Conservation (phyloP, 1,140 invertebrate species). For the Anadara kagoshimensis region DNA sequence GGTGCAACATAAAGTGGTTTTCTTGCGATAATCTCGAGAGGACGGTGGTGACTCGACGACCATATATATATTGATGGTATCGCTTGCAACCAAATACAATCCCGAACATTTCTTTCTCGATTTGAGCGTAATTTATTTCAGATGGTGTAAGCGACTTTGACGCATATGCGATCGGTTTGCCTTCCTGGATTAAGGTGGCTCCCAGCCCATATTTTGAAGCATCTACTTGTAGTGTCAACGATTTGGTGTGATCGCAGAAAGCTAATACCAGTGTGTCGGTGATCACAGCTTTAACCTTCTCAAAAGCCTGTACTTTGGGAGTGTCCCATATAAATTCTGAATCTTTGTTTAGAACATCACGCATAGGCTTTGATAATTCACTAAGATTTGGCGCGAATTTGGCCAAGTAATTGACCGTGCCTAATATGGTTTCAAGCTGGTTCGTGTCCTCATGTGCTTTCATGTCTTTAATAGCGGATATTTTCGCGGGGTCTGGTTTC, state of each 20-base stretch:
- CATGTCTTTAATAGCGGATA: conserved; percentile 59
- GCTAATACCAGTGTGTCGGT: conserved; percentile 11
- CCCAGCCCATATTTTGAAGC: conserved; percentile 60
- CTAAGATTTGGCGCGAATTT: conserved; percentile 25
- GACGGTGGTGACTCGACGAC: conserved; percentile 44
- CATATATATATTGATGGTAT: conserved; percentile 76
- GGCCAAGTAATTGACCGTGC: conserved; percentile 29
- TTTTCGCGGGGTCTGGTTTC: conserved; percentile 64
- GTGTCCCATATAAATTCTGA: conserved; percentile 56
- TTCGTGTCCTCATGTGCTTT: conserved; percentile 1
- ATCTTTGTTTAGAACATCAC: conserved; percentile 1
- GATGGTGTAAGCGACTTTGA: conserved; percentile 35
- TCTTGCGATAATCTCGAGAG: conserved; percentile 43
- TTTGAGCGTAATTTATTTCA: conserved; percentile 70
- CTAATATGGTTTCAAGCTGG: conserved; percentile 12
- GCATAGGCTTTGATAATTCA: conserved; percentile 11
- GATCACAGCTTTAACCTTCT: conserved; percentile 18
- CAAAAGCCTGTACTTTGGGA: conserved; percentile 11
- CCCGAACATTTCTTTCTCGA: conserved; percentile 75
- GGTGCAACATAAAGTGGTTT: conserved; percentile 41
- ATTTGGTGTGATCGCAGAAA: conserved; percentile 19
- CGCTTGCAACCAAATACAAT: conserved; percentile 75
- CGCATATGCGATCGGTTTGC: conserved; percentile 45
- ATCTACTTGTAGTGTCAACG: conserved; percentile 27
- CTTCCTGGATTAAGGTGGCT: not conserved